A percentile compares a stretch with the other conserved stretches of the same genome.
phyloP scores from a whole-genome alignment of 2,113 vertebrate species.

The Ceyx melanurus region DNA sequence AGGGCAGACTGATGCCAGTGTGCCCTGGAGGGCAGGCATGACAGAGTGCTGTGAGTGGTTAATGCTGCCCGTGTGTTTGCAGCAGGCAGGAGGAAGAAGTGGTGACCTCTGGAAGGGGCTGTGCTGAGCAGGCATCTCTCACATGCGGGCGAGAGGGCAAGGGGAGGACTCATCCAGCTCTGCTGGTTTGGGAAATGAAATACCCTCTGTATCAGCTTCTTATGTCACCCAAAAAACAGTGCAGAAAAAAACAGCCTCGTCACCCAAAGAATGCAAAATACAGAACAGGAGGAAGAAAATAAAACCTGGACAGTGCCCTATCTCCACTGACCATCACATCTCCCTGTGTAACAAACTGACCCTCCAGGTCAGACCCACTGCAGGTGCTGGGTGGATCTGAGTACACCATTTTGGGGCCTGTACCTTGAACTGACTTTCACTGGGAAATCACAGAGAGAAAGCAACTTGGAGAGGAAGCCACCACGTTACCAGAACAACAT shows the following conservation, averaged over 20 bases:
- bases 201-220: constrained; percentile 59
- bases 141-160: not conserved
- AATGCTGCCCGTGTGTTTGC: not conserved
- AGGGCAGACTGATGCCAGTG: accelerated
- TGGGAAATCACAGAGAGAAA: not conserved
- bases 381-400: not conserved
- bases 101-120: constrained; percentile 56
- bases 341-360: not conserved
- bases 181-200: constrained; percentile 53
- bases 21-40: not conserved
- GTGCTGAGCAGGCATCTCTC: constrained; percentile 63
- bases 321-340: not conserved
- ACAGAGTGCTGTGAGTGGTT: not conserved
- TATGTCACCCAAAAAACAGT: not conserved
- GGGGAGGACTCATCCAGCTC: not conserved
- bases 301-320: not conserved
- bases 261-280: not conserved
- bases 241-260: not conserved
- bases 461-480: not conserved
- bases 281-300: not conserved
- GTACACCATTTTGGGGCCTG: not conserved
- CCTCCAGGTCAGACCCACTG: not conserved
- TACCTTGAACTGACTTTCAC: not conserved
- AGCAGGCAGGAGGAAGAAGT: not conserved
- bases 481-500: not conserved